phyloP scores from a whole-genome alignment of 1,140 invertebrate species.

The Calliopsis andreniformis region DNA sequence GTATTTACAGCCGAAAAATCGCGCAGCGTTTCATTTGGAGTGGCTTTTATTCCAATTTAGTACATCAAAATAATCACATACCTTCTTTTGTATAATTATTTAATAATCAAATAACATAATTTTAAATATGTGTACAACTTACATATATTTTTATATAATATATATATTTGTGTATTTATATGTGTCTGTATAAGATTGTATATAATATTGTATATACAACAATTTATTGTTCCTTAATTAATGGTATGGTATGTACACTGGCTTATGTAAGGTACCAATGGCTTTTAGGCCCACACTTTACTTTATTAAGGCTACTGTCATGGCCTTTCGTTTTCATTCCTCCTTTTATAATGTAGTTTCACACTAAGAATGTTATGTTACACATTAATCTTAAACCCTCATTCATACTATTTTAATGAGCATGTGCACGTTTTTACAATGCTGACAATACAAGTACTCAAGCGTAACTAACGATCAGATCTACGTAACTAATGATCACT shows the following conservation, averaged over 20 bases:
- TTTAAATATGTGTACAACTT: constrained; percentile 66
- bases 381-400: constrained; percentile 63
- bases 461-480: constrained; percentile 41
- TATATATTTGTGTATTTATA: constrained; percentile 57
- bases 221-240: constrained; percentile 68
- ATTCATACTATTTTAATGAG: constrained; percentile 30
- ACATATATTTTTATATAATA: constrained; percentile 53
- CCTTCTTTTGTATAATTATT: constrained; percentile 70
- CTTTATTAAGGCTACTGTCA: constrained; percentile 72
- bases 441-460: constrained; percentile 24
- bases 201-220: constrained; percentile 62
- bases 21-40: constrained; percentile 72
- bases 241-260: constrained; percentile 73
- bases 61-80: constrained; percentile 42
- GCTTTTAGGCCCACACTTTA: constrained; percentile 69
- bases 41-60: constrained; percentile 10
- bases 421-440: constrained; percentile 48
- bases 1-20: constrained; percentile 18
- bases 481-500: not conserved
- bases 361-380: constrained; percentile 47
- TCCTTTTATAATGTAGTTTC: constrained; percentile 44
- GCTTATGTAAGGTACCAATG: constrained; percentile 71
- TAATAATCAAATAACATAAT: constrained; percentile 65
- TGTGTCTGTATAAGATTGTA: constrained; percentile 54
- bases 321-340: constrained; percentile 60